phyloP scores from a whole-genome alignment of 2,888 invertebrate genomes.

The Trimorus sp. region DNA sequence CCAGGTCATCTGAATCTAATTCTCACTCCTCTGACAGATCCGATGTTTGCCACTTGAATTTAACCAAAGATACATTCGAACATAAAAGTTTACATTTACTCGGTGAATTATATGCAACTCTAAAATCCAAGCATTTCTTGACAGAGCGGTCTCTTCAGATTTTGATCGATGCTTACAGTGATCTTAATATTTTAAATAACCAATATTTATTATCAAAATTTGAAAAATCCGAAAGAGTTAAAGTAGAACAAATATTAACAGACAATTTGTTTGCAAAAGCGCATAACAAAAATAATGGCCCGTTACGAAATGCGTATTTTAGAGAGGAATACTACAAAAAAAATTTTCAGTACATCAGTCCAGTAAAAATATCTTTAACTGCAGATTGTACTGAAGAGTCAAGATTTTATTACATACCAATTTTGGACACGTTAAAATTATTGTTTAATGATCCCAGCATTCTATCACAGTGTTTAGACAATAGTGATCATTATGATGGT shows the following conservation, averaged over 20 bases:
- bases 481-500: background rate
- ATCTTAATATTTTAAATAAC: conserved; percentile 26
- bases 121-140: conserved; percentile 30
- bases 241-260: conserved; percentile 8
- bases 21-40: background rate
- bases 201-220: conserved; percentile 19
- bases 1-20: background rate
- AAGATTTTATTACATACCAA: conserved; percentile 22
- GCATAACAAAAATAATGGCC: conserved; percentile 18
- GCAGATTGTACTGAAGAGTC: background rate
- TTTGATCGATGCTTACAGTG: conserved; percentile 17
- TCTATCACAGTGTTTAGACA: conserved; percentile 28
- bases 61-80: background rate
- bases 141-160: conserved; percentile 27
- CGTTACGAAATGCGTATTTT: conserved; percentile 8
- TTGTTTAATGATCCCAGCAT: conserved; percentile 16
- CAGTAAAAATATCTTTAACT: conserved; percentile 8
- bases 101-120: conserved; percentile 17
- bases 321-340: conserved; percentile 20
- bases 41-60: too few relatives aligned
- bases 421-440: conserved; percentile 17
- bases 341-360: conserved; percentile 29
- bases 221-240: background rate
- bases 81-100: conserved; percentile 13
- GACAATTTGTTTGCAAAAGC: conserved; percentile 27